phyloP scores from a whole-genome alignment of 2,113 vertebrate species.

The Anolis carolinensis region DNA sequence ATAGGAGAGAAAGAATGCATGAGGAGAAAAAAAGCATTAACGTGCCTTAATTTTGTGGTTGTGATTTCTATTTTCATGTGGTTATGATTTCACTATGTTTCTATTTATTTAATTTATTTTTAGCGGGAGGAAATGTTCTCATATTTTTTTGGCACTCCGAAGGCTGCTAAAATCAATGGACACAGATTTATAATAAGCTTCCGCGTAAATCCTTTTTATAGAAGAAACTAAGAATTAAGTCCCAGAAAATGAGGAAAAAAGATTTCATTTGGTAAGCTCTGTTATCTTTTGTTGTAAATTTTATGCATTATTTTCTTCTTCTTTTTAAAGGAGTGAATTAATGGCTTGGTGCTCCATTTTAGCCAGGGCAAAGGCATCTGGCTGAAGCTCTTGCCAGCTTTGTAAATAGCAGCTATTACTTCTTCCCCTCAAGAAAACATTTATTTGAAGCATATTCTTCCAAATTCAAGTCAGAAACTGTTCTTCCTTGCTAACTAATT shows the following conservation, averaged over 20 bases:
- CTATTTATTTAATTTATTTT: constrained; percentile 38
- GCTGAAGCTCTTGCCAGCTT: constrained; percentile 31
- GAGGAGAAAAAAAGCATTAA: not conserved
- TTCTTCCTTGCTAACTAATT: constrained; percentile 17
- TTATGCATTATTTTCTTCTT: constrained; percentile 44
- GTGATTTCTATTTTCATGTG: not conserved
- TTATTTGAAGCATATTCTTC: constrained; percentile 46
- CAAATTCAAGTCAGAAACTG: not conserved
- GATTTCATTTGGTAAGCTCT: constrained; percentile 39
- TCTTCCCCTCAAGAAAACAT: constrained; percentile 11
- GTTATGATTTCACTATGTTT: not conserved
- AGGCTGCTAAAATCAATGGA: constrained; percentile 29
- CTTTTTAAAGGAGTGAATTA: constrained; percentile 21
- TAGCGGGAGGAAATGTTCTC: not conserved
- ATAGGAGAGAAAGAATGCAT: not conserved
- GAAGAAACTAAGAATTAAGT: constrained; percentile 35
- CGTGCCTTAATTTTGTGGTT: constrained; percentile 38
- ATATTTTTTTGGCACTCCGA: constrained; percentile 40
- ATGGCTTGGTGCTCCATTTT: constrained; percentile 24
- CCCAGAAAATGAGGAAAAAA: constrained; percentile 19
- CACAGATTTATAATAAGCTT: constrained; percentile 51
- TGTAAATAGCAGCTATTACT: constrained; percentile 15
- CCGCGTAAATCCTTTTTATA: not conserved
- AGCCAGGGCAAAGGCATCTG: not conserved
- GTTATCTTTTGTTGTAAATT: constrained; percentile 45